Evolutionary conservation across 2,797 vertebrate genomes (phyloP).

Genomic region (Phylloscopus collybita): DNA sequence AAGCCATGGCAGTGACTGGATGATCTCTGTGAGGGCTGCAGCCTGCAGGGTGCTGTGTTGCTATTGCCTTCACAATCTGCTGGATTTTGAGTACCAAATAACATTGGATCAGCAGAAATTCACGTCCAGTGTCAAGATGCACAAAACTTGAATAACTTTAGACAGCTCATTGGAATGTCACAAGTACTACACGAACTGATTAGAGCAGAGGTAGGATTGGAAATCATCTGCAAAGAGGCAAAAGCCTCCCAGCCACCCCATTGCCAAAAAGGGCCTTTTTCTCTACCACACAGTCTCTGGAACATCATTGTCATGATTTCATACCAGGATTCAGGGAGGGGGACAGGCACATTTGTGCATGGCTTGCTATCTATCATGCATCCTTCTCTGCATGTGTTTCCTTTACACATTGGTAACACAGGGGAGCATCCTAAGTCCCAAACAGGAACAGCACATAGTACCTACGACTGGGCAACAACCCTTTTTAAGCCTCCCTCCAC

Average conservation of each 20-base stretch:
- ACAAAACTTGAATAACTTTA: not conserved
- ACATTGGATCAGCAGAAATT: not conserved
- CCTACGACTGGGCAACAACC: not conserved
- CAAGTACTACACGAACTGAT: not conserved
- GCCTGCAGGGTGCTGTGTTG: not conserved
- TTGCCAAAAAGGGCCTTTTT: not conserved
- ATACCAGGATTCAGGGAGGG: not conserved
- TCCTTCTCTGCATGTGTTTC: not conserved
- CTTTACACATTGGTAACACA: not conserved
- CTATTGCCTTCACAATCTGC: not conserved
- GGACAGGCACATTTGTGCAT: accelerated
- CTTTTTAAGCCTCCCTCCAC: not conserved
- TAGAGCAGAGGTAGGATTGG: not conserved
- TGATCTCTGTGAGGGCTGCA: not conserved
- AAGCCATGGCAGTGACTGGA: not conserved
- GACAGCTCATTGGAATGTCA: not conserved
- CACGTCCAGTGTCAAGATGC: not conserved
- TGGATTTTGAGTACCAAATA: not conserved
- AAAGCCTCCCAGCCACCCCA: not conserved
- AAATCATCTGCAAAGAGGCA: not conserved
- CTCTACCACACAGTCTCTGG: not conserved
- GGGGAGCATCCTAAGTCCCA: not conserved
- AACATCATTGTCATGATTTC: not conserved
- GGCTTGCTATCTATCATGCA: not conserved
- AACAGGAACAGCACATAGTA: accelerated